Percentiles rank a stretch among this genome's conserved stretches.
Evolutionary conservation across 2,888 invertebrate species (phyloP).

Genomic region (Hypselothyrea guttata): DNA sequence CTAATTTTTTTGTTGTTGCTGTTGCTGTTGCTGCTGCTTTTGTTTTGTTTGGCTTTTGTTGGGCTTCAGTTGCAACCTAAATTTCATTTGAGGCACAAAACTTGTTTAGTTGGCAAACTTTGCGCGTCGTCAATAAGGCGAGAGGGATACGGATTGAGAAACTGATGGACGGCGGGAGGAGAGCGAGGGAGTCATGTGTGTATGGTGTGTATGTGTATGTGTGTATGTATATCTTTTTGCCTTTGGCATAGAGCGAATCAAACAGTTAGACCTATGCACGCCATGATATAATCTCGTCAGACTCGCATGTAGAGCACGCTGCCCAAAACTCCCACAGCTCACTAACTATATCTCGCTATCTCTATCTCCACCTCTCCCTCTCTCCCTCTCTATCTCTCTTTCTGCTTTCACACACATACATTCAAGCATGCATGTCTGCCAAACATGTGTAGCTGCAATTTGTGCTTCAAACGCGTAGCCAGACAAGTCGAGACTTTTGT

Average conservation of each 20-base stretch:
- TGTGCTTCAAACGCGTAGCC: slow-evolving; percentile 8
- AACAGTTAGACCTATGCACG: slow-evolving; percentile 65
- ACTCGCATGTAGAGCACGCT: slow-evolving; percentile 47
- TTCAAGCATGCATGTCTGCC: slow-evolving; percentile 18
- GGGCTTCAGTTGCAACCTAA: slow-evolving; percentile 78
- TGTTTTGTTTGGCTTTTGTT: slow-evolving; percentile 73
- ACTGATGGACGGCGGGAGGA: neutral
- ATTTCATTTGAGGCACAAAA: slow-evolving; percentile 78
- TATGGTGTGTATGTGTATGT: neutral
- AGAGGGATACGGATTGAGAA: slow-evolving; percentile 29
- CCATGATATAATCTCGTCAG: slow-evolving; percentile 69
- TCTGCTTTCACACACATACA: too few relatives aligned
- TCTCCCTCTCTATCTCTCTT: neutral
- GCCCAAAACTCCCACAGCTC: slow-evolving; percentile 32
- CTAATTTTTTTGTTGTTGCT: slow-evolving; percentile 61
- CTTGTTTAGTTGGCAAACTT: slow-evolving; percentile 78
- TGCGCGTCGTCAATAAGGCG: slow-evolving; percentile 74
- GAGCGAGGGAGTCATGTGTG: neutral
- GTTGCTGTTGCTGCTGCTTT: slow-evolving; percentile 34
- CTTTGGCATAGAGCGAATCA: slow-evolving; percentile 38
- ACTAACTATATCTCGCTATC: too few relatives aligned
- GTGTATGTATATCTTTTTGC: neutral
- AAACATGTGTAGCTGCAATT: slow-evolving; percentile 49
- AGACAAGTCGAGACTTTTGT: slow-evolving; percentile 6
- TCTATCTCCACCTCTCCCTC: neutral